Base-by-base conservation (phyloP, 2,888 invertebrate genomes). In the Tholera decimalis region DNA sequence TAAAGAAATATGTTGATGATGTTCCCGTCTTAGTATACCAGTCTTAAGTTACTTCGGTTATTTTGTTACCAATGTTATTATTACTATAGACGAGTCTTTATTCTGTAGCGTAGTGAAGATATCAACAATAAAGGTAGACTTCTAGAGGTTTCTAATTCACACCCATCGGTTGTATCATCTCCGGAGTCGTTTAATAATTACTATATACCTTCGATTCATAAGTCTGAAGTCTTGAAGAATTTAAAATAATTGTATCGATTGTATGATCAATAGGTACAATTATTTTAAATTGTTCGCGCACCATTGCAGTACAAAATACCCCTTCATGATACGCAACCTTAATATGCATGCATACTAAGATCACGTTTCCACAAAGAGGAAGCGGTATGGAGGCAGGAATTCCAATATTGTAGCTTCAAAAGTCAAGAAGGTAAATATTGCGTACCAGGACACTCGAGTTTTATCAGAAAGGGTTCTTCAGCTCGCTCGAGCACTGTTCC, bases 341-440 rank as follows among this genome's bases (percentile, higher is more conserved):
- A 22, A 46, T 6, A 30, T 37, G 22, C 44, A 30, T 30, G 15
- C 33, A 9, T 9, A 49, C 30, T 53, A 26, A 58, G 71, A 74
- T 73, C 67, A 49, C 49, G 55, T 79, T 62, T 64, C 56, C 20
- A 37, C 54, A 54, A 55, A 67, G 44, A 30, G 59, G 54, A 57
- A 24, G 57, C n/a, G n/a, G 41, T 41, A n/a, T 28, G 55, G 44
- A 1, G n/a, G n/a, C 33, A 15, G 73, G 73, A 66, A 80, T 82
- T 82, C 62, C 74, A 80, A 82, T 82, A 80, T 77, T 47, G 61
- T 69, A 46, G 47, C 53, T 30, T 56, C 43, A 18, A 20, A 49
- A 60, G 56, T 41, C 33, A 64, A 77, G 59, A 80, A 82, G 66
- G 74, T 73, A 80, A 82, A 82, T 80, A 74, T 80, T 80, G 70